A percentile compares a stretch with the other conserved stretches of the same genome.
Evolutionary conservation across 2,888 invertebrate species (phyloP).

Genomic region (Dinocampus coccinellae): DNA sequence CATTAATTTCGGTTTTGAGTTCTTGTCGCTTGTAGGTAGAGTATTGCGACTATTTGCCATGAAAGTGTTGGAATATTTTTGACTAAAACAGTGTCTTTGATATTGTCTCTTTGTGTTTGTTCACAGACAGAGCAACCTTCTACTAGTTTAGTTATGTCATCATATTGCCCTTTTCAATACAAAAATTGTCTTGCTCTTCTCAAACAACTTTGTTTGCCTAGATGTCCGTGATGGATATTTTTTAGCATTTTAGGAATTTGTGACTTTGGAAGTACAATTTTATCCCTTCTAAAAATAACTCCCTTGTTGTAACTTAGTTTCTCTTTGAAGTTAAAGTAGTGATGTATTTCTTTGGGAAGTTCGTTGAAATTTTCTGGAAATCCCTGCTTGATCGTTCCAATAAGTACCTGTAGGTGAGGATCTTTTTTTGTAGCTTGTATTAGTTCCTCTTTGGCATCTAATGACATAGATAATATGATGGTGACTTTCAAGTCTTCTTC

Average conservation of each 20-base stretch:
- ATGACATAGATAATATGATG: not conserved
- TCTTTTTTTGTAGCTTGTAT: not conserved
- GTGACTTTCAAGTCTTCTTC: not conserved
- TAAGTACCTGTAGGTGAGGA: not conserved
- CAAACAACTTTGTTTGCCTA: not conserved
- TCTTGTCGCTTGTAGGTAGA: not conserved
- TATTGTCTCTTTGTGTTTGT: not conserved
- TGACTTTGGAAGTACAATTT: not conserved
- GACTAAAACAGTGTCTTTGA: not conserved
- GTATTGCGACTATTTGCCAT: not conserved
- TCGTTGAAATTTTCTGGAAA: not conserved
- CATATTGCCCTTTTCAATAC: not conserved
- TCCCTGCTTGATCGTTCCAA: not conserved
- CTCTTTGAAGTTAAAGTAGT: not conserved
- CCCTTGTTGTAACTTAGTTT: not conserved
- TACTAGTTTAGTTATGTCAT: not conserved
- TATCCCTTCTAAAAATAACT: not conserved
- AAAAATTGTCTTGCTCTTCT: not conserved
- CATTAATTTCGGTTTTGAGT: not conserved
- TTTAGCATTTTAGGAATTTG: not conserved
- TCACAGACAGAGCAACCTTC: not conserved
- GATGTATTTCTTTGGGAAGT: not conserved
- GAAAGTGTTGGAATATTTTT: not conserved
- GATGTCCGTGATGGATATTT: not conserved
- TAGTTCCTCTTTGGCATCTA: not conserved